phyloP scores from a whole-genome alignment of 2,797 vertebrate species.

The Peromyscus attwateri region DNA sequence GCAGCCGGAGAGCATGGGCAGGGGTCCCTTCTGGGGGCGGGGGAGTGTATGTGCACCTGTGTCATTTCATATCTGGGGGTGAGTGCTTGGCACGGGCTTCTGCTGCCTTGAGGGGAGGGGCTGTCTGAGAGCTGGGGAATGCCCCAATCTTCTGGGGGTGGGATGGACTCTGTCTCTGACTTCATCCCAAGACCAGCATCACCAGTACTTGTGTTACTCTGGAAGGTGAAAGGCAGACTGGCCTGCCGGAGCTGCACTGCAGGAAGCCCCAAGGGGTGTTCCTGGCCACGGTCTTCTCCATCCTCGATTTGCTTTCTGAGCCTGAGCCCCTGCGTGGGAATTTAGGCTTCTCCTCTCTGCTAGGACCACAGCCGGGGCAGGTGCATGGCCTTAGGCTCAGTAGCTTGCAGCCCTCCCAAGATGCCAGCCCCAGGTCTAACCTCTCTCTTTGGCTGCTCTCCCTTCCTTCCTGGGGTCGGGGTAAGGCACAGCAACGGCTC shows the following conservation, averaged over 20 bases:
- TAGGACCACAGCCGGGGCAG: background rate
- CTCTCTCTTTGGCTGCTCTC: background rate
- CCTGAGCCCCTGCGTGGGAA: background rate
- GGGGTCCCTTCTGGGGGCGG: background rate
- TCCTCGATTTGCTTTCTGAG: background rate
- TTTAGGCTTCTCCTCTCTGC: conserved; percentile 8
- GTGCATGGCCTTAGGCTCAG: background rate
- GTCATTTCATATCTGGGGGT: background rate
- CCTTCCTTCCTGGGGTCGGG: background rate
- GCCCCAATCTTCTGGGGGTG: background rate
- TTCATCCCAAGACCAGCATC: background rate
- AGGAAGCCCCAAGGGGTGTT: conserved; percentile 22
- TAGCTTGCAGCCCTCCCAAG: background rate
- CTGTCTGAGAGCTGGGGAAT: too few relatives aligned
- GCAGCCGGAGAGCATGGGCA: accelerated
- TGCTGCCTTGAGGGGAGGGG: background rate
- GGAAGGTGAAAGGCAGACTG: background rate
- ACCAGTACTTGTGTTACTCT: background rate
- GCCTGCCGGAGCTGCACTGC: too few relatives aligned
- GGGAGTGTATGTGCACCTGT: too few relatives aligned
- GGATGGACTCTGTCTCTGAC: background rate
- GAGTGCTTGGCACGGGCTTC: background rate
- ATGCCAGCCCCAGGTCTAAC: background rate
- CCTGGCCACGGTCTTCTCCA: background rate
- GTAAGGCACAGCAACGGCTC: background rate